Conservation (phyloP, 2,797 vertebrate genomes). For the Cryptoblepharus egeriae region DNA sequence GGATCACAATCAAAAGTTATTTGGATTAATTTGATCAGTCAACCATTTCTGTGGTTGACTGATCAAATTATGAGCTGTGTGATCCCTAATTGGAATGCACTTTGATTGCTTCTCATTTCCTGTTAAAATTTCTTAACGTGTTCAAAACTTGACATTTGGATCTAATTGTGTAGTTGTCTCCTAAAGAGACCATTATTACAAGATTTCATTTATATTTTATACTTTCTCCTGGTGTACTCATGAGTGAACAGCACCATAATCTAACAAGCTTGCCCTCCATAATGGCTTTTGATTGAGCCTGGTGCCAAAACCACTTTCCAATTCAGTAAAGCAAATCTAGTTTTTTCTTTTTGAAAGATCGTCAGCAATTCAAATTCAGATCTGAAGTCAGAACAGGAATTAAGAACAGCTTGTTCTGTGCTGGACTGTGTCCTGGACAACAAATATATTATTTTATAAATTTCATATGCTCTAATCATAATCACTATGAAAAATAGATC, state of each 20-base stretch:
- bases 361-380: neutral
- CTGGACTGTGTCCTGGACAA: neutral
- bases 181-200: constrained; percentile 19
- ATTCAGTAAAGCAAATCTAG: neutral
- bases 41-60: constrained; percentile 1
- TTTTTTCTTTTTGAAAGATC: neutral
- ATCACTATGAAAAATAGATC: neutral
- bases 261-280: neutral
- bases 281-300: neutral
- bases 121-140: constrained; percentile 19
- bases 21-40: constrained; percentile 4
- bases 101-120: constrained; percentile 20
- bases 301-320: constrained; percentile 5
- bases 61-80: neutral
- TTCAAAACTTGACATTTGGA: constrained; percentile 28
- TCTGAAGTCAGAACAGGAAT: neutral
- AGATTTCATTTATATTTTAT: constrained; percentile 34
- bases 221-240: constrained; percentile 11
- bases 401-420: neutral
- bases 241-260: constrained; percentile 12
- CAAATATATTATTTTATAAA: neutral
- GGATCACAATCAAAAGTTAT: constrained; percentile 11
- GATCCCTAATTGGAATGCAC: constrained; percentile 10
- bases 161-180: constrained; percentile 16
- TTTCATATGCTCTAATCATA: neutral